Conservation (phyloP, 2,797 vertebrate species). For the Pseudopleuronectes americanus region DNA sequence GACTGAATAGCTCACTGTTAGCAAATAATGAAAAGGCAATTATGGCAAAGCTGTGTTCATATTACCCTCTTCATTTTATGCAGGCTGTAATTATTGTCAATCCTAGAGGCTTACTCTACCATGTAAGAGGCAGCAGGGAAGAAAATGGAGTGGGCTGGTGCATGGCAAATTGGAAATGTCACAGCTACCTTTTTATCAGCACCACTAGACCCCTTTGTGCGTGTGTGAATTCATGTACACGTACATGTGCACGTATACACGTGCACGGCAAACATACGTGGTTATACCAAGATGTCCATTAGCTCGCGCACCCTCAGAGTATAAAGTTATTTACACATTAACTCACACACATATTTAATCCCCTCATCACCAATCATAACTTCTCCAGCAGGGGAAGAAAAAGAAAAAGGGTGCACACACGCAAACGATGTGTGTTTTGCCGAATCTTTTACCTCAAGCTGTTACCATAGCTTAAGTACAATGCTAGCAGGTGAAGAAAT, state of each 20-base stretch:
- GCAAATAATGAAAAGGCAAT: constrained; percentile 99
- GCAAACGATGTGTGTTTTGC: constrained; percentile 82
- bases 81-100: constrained; percentile 98
- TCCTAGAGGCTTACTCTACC: constrained; percentile 98
- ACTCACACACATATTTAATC: constrained; percentile 54
- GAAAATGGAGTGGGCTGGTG: constrained; percentile 97
- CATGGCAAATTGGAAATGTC: constrained; percentile 99
- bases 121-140: constrained; percentile 96
- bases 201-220: constrained; percentile 88
- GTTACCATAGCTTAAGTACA: constrained; percentile 78
- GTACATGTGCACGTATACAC: constrained; percentile 43
- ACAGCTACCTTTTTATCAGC: constrained; percentile 96
- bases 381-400: constrained; percentile 27
- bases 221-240: constrained; percentile 62
- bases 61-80: constrained; percentile 98
- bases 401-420: background rate
- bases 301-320: constrained; percentile 35
- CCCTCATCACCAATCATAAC: constrained; percentile 66
- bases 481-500: constrained; percentile 69
- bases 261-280: constrained; percentile 54
- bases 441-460: constrained; percentile 87
- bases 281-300: constrained; percentile 65
- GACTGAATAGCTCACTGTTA: constrained; percentile 99
- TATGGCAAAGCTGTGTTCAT: constrained; percentile 97
- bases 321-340: constrained; percentile 73